Percentiles rank a stretch among this genome's conserved stretches.
Conservation (phyloP, 2,113 vertebrate genomes). For the Clarias batrachus region DNA sequence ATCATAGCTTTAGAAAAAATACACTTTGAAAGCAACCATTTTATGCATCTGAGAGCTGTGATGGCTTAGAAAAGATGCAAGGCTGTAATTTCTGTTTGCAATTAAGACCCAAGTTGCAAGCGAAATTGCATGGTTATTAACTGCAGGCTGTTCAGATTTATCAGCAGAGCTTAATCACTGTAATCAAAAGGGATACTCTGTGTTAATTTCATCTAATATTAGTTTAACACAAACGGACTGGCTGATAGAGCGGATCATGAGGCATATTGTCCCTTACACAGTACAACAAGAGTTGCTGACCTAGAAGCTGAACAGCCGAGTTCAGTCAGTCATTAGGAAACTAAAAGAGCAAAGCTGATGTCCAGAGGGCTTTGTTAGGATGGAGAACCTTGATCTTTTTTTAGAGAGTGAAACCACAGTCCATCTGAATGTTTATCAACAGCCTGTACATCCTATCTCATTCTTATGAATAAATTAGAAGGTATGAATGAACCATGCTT, state of each 20-base stretch:
- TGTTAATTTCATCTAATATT: slow-evolving; percentile 3
- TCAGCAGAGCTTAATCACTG: slow-evolving; percentile 35
- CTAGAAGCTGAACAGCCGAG: slow-evolving; percentile 49
- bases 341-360: slow-evolving; percentile 29
- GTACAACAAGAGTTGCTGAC: slow-evolving; percentile 51
- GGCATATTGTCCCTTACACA: slow-evolving; percentile 38
- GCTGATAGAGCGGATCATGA: neutral
- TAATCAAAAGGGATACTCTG: slow-evolving; percentile 12
- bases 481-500: slow-evolving; percentile 4
- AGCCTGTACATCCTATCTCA: slow-evolving; percentile 17
- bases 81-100: slow-evolving; percentile 5
- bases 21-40: neutral
- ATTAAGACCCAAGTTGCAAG: slow-evolving; percentile 31
- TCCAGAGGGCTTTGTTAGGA: slow-evolving; percentile 28
- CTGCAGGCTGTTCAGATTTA: slow-evolving; percentile 8
- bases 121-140: slow-evolving; percentile 31
- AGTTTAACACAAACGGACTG: neutral
- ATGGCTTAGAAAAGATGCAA: slow-evolving; percentile 23
- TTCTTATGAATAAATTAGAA: slow-evolving; percentile 27
- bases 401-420: slow-evolving; percentile 8
- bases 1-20: neutral
- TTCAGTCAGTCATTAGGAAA: slow-evolving; percentile 35
- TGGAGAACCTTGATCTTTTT: slow-evolving; percentile 5
- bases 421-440: slow-evolving; percentile 9
- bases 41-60: neutral